These are phyloP conservation scores for Anthrax anthrax DNA, from an alignment of 2,888 invertebrate species.

Conservation along the genomic window DNA sequence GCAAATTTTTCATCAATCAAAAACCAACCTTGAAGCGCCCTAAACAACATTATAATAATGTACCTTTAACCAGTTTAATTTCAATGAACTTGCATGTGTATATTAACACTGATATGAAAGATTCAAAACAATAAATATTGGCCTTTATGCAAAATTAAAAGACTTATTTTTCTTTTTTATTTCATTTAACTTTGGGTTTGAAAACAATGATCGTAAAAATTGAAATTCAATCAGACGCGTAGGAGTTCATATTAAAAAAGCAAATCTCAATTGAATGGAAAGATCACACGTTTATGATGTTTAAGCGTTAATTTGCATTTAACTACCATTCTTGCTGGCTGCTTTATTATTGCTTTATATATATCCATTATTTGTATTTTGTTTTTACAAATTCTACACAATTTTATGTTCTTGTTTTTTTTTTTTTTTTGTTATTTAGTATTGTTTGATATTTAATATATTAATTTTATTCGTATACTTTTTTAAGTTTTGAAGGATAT, in stretches of 20 bases:
- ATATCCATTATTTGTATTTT: neutral
- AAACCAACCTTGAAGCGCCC: neutral
- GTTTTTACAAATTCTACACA: neutral
- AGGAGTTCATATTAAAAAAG: neutral
- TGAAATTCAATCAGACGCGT: slow-evolving; percentile 8
- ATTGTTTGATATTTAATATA: too few species aligned
- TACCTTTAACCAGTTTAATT: too few species aligned
- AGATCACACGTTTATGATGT: slow-evolving; percentile 1
- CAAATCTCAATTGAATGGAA: slow-evolving; percentile 1
- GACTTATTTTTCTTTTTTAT: too few species aligned
- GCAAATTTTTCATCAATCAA: slow-evolving; percentile 3
- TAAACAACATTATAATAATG: neutral
- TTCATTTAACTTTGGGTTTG: too few species aligned
- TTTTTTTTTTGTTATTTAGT: too few species aligned
- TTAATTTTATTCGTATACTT: too few species aligned
- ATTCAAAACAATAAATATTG: too few species aligned
- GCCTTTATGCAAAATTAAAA: too few species aligned
- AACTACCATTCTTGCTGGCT: neutral
- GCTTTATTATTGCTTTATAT: neutral
- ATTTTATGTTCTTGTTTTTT: too few species aligned
- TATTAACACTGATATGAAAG: too few species aligned
- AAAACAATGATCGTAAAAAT: neutral
- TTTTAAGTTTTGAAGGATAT: too few species aligned
- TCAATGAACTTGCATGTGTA: too few species aligned
- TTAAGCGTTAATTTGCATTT: slow-evolving; percentile 5